Conservation (phyloP, 2,113 vertebrate species). For the Brachypodius melanocephalos region DNA sequence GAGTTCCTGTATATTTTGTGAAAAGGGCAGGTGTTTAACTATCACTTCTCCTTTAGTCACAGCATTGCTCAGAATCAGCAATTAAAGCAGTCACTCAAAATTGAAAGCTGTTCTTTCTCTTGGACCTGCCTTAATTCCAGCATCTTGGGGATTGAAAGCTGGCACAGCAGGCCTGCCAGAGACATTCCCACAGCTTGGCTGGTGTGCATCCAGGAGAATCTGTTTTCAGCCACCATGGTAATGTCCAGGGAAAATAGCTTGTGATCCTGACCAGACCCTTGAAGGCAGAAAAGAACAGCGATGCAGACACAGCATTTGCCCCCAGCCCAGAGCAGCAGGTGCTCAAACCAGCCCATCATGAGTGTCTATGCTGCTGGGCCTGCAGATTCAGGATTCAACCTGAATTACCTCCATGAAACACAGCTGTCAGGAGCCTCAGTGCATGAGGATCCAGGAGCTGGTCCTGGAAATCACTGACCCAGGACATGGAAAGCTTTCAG, state of each 20-base stretch:
- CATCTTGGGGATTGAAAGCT: neutral
- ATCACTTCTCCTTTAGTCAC: neutral
- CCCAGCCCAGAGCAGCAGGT: neutral
- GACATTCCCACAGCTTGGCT: neutral
- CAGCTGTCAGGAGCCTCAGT: neutral
- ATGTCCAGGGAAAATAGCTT: neutral
- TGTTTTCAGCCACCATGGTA: neutral
- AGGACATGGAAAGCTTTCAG: neutral
- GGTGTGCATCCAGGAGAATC: neutral
- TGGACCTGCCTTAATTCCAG: neutral
- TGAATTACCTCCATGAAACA: neutral
- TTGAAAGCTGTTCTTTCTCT: neutral
- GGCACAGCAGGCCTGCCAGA: neutral
- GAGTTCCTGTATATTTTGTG: neutral
- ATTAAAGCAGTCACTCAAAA: neutral
- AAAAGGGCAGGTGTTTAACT: neutral
- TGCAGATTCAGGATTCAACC: neutral
- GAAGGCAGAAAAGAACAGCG: neutral
- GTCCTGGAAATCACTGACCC: neutral
- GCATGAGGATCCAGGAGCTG: neutral
- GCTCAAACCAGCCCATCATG: neutral
- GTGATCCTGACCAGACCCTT: neutral
- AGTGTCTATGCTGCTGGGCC: neutral
- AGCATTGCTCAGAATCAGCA: neutral
- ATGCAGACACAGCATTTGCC: neutral